Base-by-base conservation (phyloP, 2,797 vertebrate species). In the Danio albolineatus region DNA sequence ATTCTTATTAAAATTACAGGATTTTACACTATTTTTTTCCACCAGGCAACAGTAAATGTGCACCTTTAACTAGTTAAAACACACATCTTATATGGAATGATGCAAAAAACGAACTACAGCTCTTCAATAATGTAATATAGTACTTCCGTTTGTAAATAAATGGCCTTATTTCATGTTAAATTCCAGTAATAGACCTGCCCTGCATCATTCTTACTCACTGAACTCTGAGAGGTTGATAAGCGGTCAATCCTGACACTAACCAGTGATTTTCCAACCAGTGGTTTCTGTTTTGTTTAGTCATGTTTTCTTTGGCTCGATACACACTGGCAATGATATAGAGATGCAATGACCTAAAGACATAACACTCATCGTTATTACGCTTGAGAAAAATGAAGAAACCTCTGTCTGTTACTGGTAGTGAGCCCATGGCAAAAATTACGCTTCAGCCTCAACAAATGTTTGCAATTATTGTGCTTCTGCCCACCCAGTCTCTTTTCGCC, bases 401-500 rank as follows among this genome's bases (percentile, higher is more conserved):
- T 75, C 49, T 13, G 16, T 43, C 56, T 13, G 59, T 70, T 73
- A 36, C 71, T 56, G 69, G 48, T 36, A 43, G 56, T 54, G 10
- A 71, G 73, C 9, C 17, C 73, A 56, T 56, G 65, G 46, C 74
- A 84, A 71, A 90, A 89, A 90, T 80, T 2, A 89, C 89, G 85
- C 88, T 86, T 88, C 90, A 90, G 87, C 41, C 61, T 76, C 21
- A 56, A 79, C 88, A 28, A 69, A 81, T 94, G 91, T 86, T 91
- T 90, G 85, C 78, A 88, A 89, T 93, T 86, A 91, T 36, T 48
- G n/a, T 10, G 61, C 64, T 57, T 59, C 73, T 75, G 87, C 82
- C 87, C 90, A 80, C 89, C 90, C 90, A 85, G 91, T 91, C 88
- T 92, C 87, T 76, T 46, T 67, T 69, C 82, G 85, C 61, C 76